phyloP scores from a whole-genome alignment of 2,113 vertebrate species.

The Bubo bubo region DNA sequence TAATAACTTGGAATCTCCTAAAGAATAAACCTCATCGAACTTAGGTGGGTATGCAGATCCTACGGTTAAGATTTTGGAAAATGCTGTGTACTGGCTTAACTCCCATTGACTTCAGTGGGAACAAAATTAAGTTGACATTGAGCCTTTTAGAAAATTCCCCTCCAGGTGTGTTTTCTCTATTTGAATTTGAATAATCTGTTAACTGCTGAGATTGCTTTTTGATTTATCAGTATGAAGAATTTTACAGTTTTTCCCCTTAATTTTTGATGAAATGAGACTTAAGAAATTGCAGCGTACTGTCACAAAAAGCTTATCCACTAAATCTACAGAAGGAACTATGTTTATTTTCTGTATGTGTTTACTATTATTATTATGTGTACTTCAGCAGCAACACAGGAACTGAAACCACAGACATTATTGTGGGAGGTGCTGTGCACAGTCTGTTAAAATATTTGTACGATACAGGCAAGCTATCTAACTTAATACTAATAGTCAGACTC shows the following conservation, averaged over 20 bases:
- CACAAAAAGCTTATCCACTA: not conserved
- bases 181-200: constrained; percentile 63
- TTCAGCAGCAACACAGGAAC: not conserved
- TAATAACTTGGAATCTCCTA: constrained; percentile 60
- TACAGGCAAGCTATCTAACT: constrained; percentile 10
- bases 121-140: constrained; percentile 61
- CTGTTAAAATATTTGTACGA: constrained; percentile 7
- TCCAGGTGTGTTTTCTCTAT: constrained; percentile 51
- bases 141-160: constrained; percentile 57
- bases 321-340: not conserved
- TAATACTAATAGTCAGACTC: constrained; percentile 49
- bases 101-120: constrained; percentile 57
- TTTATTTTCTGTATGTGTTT: not conserved
- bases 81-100: constrained; percentile 22
- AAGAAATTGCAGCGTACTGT: not conserved
- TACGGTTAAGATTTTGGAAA: constrained; percentile 54
- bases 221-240: constrained; percentile 18
- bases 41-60: constrained; percentile 51
- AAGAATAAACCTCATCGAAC: constrained; percentile 57
- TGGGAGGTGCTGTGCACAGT: not conserved
- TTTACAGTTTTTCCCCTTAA: not conserved
- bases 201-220: constrained; percentile 55
- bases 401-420: not conserved
- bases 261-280: not conserved
- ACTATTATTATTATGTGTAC: not conserved